These are phyloP conservation scores for Aurelia aurita complex sp. Pacific DNA, from an alignment of 30 jellyfish, hydroid and myxozoan genomes.

Conservation along the genomic window DNA sequence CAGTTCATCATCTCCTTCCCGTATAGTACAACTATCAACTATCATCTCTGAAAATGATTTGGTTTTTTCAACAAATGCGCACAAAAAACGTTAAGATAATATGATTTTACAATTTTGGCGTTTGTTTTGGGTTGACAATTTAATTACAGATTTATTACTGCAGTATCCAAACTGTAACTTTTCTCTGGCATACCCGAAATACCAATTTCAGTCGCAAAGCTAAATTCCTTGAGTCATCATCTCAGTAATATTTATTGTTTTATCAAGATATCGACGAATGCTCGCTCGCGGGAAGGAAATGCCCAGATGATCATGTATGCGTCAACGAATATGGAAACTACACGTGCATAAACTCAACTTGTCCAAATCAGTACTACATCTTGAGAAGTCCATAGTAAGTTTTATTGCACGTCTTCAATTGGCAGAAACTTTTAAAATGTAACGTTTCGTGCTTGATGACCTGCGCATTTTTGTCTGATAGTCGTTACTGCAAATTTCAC, in stretches of 20 bases:
- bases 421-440: neutral
- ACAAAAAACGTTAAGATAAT: no score
- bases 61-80: no score
- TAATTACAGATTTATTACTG: no score
- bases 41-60: no score
- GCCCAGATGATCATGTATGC: conserved; percentile 67
- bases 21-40: no score
- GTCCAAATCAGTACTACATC: conserved; percentile 74
- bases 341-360: conserved; percentile 57
- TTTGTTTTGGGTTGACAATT: no score
- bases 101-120: no score
- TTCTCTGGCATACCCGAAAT: neutral
- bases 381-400: conserved; percentile 67
- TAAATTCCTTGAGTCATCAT: neutral
- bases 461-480: neutral
- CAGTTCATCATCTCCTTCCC: no score
- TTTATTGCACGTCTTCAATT: neutral
- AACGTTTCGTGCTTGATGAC: no score
- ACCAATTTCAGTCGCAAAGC: neutral
- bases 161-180: neutral
- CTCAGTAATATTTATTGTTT: neutral
- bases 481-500: neutral
- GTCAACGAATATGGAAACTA: conserved; percentile 59
- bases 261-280: conserved; percentile 65
- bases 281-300: conserved; percentile 2